These are phyloP conservation scores for Corvus cornix DNA, from an alignment of 2,113 vertebrate genomes.

Conservation along the genomic window DNA sequence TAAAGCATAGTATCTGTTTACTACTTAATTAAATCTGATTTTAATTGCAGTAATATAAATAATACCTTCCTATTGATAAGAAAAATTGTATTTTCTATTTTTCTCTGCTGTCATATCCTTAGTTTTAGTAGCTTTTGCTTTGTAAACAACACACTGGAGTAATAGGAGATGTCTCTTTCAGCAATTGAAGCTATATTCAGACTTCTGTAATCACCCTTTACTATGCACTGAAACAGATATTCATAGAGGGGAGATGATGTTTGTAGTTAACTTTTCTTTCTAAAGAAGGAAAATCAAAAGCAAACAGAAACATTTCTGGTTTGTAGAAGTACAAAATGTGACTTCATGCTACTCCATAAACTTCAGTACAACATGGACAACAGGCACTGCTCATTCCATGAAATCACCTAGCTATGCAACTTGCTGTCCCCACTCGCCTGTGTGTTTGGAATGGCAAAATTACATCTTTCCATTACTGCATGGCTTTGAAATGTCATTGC, in stretches of 20 bases:
- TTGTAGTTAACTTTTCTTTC: background rate
- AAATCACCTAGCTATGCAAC: background rate
- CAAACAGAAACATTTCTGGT: background rate
- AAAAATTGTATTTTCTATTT: background rate
- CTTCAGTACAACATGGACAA: background rate
- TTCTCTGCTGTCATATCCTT: background rate
- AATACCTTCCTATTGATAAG: background rate
- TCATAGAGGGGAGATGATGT: background rate
- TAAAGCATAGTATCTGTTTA: background rate
- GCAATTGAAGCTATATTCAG: background rate
- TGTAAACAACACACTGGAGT: background rate
- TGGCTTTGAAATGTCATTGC: background rate
- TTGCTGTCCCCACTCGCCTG: background rate
- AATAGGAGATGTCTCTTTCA: background rate
- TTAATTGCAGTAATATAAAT: background rate
- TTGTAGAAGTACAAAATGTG: background rate
- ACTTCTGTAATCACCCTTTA: background rate
- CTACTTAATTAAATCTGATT: background rate
- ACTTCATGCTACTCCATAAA: background rate
- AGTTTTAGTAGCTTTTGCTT: background rate
- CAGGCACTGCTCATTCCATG: background rate
- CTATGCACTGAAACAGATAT: background rate
- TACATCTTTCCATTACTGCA: constrained; percentile 16
- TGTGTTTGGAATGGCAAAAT: background rate
- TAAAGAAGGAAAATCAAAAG: background rate